Conservation (phyloP, 2,888 invertebrate genomes). For the Nomada hirtipes region DNA sequence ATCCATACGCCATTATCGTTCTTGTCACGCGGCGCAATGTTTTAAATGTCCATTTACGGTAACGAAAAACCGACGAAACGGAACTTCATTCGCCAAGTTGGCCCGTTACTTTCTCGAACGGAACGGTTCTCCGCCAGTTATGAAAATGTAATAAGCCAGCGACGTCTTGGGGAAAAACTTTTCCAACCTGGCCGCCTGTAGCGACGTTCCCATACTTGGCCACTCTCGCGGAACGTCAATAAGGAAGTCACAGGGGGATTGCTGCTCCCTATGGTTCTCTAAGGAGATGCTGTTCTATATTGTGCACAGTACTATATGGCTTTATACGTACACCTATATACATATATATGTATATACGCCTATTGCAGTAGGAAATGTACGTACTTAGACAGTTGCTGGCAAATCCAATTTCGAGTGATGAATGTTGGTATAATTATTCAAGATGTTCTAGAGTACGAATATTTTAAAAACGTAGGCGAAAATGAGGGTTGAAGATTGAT, state of each 20-base stretch:
- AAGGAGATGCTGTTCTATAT: constrained; percentile 31
- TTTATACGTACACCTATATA: neutral
- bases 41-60: constrained; percentile 45
- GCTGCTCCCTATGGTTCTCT: constrained; percentile 34
- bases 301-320: neutral
- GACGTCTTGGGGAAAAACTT: constrained; percentile 50
- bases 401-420: constrained; percentile 19
- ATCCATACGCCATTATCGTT: constrained; percentile 15
- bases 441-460: neutral
- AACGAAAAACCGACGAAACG: constrained; percentile 52
- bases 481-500: neutral
- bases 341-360: neutral
- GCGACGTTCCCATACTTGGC: constrained; percentile 40
- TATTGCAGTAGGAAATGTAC: neutral
- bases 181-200: constrained; percentile 27
- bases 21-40: constrained; percentile 27
- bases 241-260: constrained; percentile 41
- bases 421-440: constrained; percentile 4
- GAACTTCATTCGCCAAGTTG: constrained; percentile 48
- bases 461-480: neutral
- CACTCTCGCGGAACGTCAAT: constrained; percentile 46
- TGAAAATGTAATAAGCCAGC: constrained; percentile 59
- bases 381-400: neutral
- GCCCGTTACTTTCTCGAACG: constrained; percentile 46
- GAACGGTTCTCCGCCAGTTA: constrained; percentile 43